These are phyloP conservation scores for Peromyscus eremicus DNA, from an alignment of 2,797 vertebrate genomes.

Conservation along the genomic window DNA sequence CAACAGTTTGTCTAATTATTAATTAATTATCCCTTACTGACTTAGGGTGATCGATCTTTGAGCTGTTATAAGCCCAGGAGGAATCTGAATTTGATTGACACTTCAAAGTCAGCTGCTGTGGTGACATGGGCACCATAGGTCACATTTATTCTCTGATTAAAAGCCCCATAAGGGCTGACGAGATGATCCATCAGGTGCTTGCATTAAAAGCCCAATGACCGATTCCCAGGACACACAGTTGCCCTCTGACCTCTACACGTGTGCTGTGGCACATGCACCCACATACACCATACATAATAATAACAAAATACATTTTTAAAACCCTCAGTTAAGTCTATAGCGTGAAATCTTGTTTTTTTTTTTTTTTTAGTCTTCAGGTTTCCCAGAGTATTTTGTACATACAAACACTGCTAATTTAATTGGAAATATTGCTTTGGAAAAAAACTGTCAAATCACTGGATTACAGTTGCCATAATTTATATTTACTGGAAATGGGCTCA, in stretches of 20 bases:
- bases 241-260: not conserved
- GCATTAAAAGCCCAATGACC: not conserved
- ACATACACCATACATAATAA: too few species aligned
- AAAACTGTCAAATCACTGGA: not conserved
- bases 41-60: not conserved
- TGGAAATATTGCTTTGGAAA: constrained; percentile 11
- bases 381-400: not conserved
- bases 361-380: not conserved
- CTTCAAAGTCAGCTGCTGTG: not conserved
- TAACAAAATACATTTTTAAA: not conserved
- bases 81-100: not conserved
- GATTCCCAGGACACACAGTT: not conserved
- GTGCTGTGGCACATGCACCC: not conserved
- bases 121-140: not conserved
- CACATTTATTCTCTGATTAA: constrained; percentile 35
- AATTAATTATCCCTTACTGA: not conserved
- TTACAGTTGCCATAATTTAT: not conserved
- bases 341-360: not conserved
- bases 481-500: constrained; percentile 5
- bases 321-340: not conserved
- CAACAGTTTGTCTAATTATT: not conserved
- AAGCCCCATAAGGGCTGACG: not conserved
- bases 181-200: not conserved
- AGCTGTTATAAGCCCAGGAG: not conserved
- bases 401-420: constrained; percentile 16